Base-by-base conservation (phyloP, 2,888 invertebrate species). In the Lysandra bellargus region DNA sequence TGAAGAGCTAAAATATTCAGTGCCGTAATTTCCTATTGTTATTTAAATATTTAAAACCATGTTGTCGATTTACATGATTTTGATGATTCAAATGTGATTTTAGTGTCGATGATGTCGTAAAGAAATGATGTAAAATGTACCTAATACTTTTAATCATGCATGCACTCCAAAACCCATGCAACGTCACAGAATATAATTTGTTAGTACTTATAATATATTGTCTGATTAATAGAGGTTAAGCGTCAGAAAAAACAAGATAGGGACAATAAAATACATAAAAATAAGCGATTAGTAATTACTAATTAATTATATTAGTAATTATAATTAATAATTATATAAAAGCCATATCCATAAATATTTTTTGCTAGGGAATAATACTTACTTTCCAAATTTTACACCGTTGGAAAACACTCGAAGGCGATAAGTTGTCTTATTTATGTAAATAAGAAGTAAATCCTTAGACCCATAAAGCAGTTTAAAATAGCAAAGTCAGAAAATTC, bases 401-500 rank as follows among this genome's bases (percentile, higher is more conserved):
- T 33, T 33, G 53, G 53, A 23, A 30, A 76, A 33, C 57, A 76
- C 76, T 76, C 44, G 33, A 75, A 44, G 53, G 23, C 53, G 23
- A 75, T 30, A 49, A 6, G 49, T 76, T 57, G 6, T 44, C 30
- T 30, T 57, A 17, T 53, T 5, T 53, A 33, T 57, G 53, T 75
- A 17, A 74, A 44, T n/a, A n/a, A 44, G 40, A 74, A 44, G 9
- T 33, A 76, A 33, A 57, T 69, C 76, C 53, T 76, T 23, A 53
- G 30, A 57, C 76, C 76, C 76, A 57, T 53, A 49, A 75, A 76
- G 76, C 76, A 76, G 9, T 76, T 76, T 76, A 76, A 49, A 33
- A 57, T 30, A 49, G 30, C 57, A 57, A 17, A 69, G 14, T 69
- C 30, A 33, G 64, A 69, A 69, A 69, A 61, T 1, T 61, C 17